Evolutionary conservation across 2,888 invertebrate species (phyloP), one percentile per base, ranked within the genome.

Genomic region (Melieria omissa): DNA sequence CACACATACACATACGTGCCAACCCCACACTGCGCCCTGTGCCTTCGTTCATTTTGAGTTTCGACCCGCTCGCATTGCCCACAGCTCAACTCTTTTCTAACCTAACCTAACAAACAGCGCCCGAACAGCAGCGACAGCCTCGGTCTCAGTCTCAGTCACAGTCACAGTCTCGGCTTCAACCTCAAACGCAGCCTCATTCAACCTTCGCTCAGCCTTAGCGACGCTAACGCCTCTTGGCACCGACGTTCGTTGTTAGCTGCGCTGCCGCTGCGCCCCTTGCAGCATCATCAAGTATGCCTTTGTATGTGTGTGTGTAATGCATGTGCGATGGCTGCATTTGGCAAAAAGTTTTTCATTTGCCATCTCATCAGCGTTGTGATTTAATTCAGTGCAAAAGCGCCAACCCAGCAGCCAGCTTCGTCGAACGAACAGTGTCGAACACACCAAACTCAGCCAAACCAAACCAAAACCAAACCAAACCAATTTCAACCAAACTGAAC

Each of bases 331-430:
- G n/a, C 9, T 14, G 55, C 46, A 14, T 6, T 12, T 47, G 41
- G 49, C 45, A 49, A 62, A 78, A 82, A 82, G 75, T 83, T 83
- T 82, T 81, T 81, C 83, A 82, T 82, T 83, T 83, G 81, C 79
- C 80, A 79, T 80, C 82, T 82, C 85, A 83, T 84, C 83, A 81
- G 79, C 78, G 82, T 81, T 80, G 81, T 83, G 83, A 84, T 84
- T 83, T 84, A 77, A 79, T 77, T 79, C 78, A 67, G 71, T 72
- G 47, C 70, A 61, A 74, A 66, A 61, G 60, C 49, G 60, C 41
- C 46, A 49, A 5, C 47, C 14, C 58, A 61, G 60, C 60, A 60
- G 44, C 45, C 12, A 54, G 54, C 55, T 46, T 54, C 65, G 54
- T 41, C 14, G 16, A 46, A n/a, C 12, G 41, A 44, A n/a, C 52